phyloP scores from a whole-genome alignment of 2,113 vertebrate species.

The Urocitellus parryii region DNA sequence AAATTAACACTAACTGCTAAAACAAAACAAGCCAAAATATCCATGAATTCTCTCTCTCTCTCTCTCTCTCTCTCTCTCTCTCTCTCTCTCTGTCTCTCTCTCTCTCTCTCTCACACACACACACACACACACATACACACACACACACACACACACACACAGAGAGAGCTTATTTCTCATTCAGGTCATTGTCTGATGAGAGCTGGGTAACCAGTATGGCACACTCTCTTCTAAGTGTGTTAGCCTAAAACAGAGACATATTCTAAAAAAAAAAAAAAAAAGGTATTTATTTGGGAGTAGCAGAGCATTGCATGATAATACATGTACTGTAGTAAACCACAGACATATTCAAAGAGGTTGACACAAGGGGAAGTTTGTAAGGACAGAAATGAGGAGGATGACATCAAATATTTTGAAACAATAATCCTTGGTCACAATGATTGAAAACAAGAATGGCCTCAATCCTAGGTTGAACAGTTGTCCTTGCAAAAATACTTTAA shows the following conservation, averaged over 20 bases:
- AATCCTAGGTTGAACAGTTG: background rate
- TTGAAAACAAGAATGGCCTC: background rate
- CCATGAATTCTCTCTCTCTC: background rate
- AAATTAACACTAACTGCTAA: conserved; percentile 50
- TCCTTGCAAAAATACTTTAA: background rate
- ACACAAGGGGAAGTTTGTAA: background rate
- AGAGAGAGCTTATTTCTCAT: background rate
- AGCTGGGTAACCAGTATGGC: background rate
- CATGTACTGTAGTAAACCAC: background rate
- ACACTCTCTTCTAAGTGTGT: background rate
- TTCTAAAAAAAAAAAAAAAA: background rate
- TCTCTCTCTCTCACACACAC: too few relatives aligned
- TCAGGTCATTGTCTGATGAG: background rate
- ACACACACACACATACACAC: background rate
- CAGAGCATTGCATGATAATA: background rate
- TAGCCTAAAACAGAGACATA: background rate
- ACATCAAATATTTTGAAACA: background rate
- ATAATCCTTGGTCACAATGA: background rate
- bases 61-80: too few relatives aligned
- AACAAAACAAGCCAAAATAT: conserved; percentile 3
- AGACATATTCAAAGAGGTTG: background rate
- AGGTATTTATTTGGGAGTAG: background rate
- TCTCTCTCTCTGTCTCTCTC: too few relatives aligned
- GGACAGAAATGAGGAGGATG: background rate
- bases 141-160: background rate